Evolutionary conservation across 2,888 invertebrate species (phyloP), one percentile per base, ranked within the genome.

Genomic region (Lasioglossum morio): DNA sequence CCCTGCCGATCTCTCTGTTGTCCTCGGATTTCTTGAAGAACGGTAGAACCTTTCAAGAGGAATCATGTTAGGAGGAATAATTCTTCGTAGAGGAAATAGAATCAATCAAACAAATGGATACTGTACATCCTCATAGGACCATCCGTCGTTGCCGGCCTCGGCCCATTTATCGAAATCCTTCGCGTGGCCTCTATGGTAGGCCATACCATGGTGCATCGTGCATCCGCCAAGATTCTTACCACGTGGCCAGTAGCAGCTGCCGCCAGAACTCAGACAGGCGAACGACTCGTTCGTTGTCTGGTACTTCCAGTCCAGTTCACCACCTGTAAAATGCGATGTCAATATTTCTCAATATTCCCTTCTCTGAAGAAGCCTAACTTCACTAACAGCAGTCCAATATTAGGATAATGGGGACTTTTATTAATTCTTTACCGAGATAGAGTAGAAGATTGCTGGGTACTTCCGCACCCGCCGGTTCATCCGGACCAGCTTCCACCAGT

Each of bases 171-270:
- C 97, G 94, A 97, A 98, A 95, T 98, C 98, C 0, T 96, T 96
- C 0, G 96, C 96, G 91, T 97, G 97, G 0, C 98, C 98, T 34
- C 98, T 96, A 95, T 97, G 97, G 94, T 98, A 98, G 96, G 97
- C 97, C 98, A 98, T 98, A 8, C 98, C 98, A 92, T 98, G 98
- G 74, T 97, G 96, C 0, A 97, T 96, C 72, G 97, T 96, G 90
- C 96, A 96, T 0, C 98, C 98, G 16, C 98, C 98, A 92, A 96
- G 92, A 91, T 97, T 97, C 94, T 97, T 97, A 1, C 97, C 98
- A 77, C 97, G 96, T 0, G 97, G 96, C 97, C 97, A 97, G 12
- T 92, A 94, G 91, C 97, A 97, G 0, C 95, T 94, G 7, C 95
- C 95, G 0, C 96, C 96, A 5, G 92, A 92, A 0, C 94, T 94